These are phyloP conservation scores for Oncorhynchus tshawytscha DNA, from an alignment of 2,113 vertebrate species.

Conservation along the genomic window DNA sequence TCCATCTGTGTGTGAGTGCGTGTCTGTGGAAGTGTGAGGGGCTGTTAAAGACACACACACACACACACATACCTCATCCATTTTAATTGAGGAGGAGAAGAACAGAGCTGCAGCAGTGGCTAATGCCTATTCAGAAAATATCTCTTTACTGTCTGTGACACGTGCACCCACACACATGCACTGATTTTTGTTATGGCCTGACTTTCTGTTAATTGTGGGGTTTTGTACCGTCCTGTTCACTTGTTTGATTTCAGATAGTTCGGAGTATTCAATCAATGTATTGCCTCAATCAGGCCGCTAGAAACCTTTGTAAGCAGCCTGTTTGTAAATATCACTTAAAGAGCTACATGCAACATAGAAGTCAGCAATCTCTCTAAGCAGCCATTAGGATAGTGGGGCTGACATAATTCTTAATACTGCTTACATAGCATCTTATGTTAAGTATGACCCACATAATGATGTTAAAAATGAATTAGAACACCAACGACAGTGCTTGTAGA, in stretches of 20 bases:
- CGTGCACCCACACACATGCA: neutral
- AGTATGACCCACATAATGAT: no score
- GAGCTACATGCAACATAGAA: no score
- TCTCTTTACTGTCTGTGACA: neutral
- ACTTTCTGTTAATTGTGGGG: neutral
- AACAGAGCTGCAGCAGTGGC: slow-evolving; percentile 4
- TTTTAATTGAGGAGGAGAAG: neutral
- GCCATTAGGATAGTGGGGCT: no score
- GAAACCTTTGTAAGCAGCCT: no score
- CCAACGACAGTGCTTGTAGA: neutral
- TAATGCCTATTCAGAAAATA: slow-evolving; percentile 11
- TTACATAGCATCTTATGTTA: no score
- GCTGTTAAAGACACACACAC: neutral
- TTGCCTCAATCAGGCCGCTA: no score
- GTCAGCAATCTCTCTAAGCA: no score
- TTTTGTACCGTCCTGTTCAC: neutral
- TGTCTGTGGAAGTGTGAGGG: slow-evolving; percentile 6
- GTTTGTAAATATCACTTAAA: no score
- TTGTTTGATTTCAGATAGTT: neutral
- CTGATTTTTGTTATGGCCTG: neutral
- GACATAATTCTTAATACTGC: no score
- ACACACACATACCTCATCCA: neutral
- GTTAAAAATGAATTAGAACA: neutral
- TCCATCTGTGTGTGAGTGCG: slow-evolving; percentile 26
- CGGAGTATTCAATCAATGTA: no score